These are phyloP conservation scores for Globodera rostochiensis DNA, from an alignment of 1,140 invertebrate genomes.

Conservation along the genomic window DNA sequence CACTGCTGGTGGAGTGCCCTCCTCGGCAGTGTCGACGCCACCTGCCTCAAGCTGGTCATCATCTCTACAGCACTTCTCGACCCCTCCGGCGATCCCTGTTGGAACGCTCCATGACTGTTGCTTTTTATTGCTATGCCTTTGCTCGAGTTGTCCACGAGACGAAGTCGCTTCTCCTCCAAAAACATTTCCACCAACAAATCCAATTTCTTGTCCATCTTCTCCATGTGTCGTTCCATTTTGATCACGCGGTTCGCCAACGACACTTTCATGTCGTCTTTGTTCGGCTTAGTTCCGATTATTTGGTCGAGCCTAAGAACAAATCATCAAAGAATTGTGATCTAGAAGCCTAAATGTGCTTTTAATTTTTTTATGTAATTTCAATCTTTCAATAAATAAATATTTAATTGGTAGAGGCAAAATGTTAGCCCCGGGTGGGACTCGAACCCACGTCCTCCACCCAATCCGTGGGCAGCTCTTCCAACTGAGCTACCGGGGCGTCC, in stretches of 20 bases:
- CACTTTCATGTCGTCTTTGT: slow-evolving; percentile 89
- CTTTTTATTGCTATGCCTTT: neutral
- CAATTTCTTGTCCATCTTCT: slow-evolving; percentile 77
- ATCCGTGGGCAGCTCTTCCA: too few relatives aligned
- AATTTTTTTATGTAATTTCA: too few relatives aligned
- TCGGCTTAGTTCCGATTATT: slow-evolving; percentile 84
- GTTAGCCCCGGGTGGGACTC: too few relatives aligned
- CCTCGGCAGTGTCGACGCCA: neutral
- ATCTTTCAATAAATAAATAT: too few relatives aligned
- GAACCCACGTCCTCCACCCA: too few relatives aligned
- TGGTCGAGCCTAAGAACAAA: slow-evolving; percentile 78
- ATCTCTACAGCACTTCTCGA: neutral
- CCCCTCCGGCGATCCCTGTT: neutral
- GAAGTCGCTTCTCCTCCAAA: slow-evolving; percentile 77
- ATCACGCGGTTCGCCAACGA: slow-evolving; percentile 87
- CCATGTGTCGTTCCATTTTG: slow-evolving; percentile 90
- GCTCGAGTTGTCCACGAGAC: slow-evolving; percentile 25
- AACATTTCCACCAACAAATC: slow-evolving; percentile 89
- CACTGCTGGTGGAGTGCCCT: neutral
- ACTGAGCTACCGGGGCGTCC: too few relatives aligned
- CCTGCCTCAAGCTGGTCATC: slow-evolving; percentile 3
- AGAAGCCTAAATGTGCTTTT: too few relatives aligned
- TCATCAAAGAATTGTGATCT: too few relatives aligned
- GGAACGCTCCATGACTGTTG: neutral
- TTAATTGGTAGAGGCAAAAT: too few relatives aligned